Evolutionary conservation across 2,888 invertebrate genomes (phyloP).

Genomic region (Abrostola tripartita): DNA sequence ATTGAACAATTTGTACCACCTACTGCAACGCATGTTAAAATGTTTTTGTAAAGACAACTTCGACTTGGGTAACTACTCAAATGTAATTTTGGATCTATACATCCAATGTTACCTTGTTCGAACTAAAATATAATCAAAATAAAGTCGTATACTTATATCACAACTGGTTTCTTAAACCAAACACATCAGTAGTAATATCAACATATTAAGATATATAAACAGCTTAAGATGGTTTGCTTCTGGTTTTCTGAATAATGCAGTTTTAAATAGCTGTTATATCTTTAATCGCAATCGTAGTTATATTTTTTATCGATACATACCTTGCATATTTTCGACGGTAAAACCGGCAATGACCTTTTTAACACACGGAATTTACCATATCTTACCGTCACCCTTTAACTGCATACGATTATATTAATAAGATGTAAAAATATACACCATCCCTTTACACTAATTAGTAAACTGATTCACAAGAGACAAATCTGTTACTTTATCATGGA

Average conservation of each 20-base stretch:
- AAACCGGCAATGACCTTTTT: slow-evolving; percentile 56
- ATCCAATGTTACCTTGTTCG: slow-evolving; percentile 27
- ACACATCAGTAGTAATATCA: slow-evolving; percentile 19
- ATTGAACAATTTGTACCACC: slow-evolving; percentile 60
- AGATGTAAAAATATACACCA: slow-evolving; percentile 21
- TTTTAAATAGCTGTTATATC: slow-evolving; percentile 3
- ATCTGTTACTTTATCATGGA: slow-evolving; percentile 9
- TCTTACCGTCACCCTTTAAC: slow-evolving; percentile 3
- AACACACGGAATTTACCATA: slow-evolving; percentile 29
- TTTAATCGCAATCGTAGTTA: slow-evolving; percentile 5
- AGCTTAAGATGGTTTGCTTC: slow-evolving; percentile 15
- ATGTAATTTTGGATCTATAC: slow-evolving; percentile 43
- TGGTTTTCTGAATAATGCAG: slow-evolving; percentile 5
- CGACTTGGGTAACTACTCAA: slow-evolving; percentile 29
- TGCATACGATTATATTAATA: slow-evolving; percentile 10
- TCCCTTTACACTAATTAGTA: slow-evolving; percentile 25
- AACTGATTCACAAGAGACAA: slow-evolving; percentile 15
- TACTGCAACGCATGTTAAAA: slow-evolving; percentile 44
- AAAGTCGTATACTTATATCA: slow-evolving; percentile 12
- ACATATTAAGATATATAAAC: slow-evolving; percentile 19
- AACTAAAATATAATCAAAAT: slow-evolving; percentile 20
- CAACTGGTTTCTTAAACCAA: slow-evolving; percentile 4
- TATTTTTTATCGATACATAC: slow-evolving; percentile 15
- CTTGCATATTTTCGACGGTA: slow-evolving; percentile 12
- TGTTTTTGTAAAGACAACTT: slow-evolving; percentile 42